A percentile compares a stretch with the other conserved stretches of the same genome.
Evolutionary conservation across 2,888 invertebrate genomes (phyloP).

Genomic region (Blomia tropicalis): DNA sequence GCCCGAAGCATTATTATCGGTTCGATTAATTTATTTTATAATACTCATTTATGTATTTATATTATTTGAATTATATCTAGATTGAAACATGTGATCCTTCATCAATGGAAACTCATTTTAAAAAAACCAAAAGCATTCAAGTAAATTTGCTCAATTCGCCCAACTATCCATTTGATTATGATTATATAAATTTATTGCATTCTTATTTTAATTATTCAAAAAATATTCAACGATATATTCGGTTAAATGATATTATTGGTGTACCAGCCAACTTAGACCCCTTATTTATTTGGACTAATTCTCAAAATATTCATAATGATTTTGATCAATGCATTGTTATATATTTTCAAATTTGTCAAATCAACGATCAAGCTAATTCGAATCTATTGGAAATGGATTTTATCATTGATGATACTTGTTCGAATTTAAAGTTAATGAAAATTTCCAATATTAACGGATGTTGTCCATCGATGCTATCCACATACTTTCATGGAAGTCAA

Average conservation of each 20-base stretch:
- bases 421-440: constrained; percentile 19
- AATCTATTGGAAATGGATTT: neutral
- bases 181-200: constrained; percentile 25
- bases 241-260: constrained; percentile 27
- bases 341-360: constrained; percentile 25
- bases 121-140: constrained; percentile 24
- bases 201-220: constrained; percentile 28
- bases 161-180: constrained; percentile 25
- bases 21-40: neutral
- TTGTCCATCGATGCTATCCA: neutral
- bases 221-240: constrained; percentile 25
- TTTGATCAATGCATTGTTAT: constrained; percentile 22
- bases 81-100: neutral
- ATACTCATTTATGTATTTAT: too few relatives aligned
- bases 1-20: neutral
- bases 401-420: neutral
- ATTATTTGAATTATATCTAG: neutral
- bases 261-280: constrained; percentile 20
- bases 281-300: constrained; percentile 2
- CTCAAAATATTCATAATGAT: neutral
- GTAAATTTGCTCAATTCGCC: constrained; percentile 27
- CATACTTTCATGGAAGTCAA: neutral
- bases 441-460: neutral
- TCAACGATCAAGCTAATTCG: constrained; percentile 23
- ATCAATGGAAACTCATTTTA: neutral